phyloP scores from a whole-genome alignment of 2,113 vertebrate genomes.

The Anarrhichthys ocellatus region DNA sequence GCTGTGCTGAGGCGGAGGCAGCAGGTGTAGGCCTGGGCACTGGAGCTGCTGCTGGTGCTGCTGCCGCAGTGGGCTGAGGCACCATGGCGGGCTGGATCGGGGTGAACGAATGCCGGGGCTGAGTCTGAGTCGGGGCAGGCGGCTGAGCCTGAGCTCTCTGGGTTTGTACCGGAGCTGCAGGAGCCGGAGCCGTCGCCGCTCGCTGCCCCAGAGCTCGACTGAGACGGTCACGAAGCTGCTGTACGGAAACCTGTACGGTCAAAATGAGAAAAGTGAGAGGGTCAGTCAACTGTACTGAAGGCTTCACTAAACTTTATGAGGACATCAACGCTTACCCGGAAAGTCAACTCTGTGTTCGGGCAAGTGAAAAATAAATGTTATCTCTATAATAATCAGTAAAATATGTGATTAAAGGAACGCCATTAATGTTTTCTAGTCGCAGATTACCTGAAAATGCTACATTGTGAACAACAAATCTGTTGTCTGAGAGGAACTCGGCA shows the following conservation, averaged over 20 bases:
- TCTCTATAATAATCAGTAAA: too few species aligned
- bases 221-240: constrained; percentile 91
- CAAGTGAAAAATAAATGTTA: too few species aligned
- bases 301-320: too few species aligned
- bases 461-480: too few species aligned
- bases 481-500: too few species aligned
- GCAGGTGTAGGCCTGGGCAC: constrained; percentile 40
- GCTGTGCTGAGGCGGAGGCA: constrained; percentile 45
- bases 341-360: too few species aligned
- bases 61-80: constrained; percentile 36
- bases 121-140: constrained; percentile 62
- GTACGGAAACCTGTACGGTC: constrained; percentile 81
- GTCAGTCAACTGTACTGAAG: neutral
- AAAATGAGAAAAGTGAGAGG: neutral
- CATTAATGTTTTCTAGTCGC: too few species aligned
- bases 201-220: constrained; percentile 89
- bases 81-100: constrained; percentile 66
- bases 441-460: too few species aligned
- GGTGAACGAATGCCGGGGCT: constrained; percentile 62
- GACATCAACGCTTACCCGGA: too few species aligned
- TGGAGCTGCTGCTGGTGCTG: constrained; percentile 22
- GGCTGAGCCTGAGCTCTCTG: constrained; percentile 70
- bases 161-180: constrained; percentile 31
- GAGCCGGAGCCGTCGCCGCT: neutral
- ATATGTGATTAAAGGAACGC: too few species aligned